These are phyloP conservation scores for Ginglymostoma cirratum DNA, from an alignment of 2,113 vertebrate species.

Conservation along the genomic window DNA sequence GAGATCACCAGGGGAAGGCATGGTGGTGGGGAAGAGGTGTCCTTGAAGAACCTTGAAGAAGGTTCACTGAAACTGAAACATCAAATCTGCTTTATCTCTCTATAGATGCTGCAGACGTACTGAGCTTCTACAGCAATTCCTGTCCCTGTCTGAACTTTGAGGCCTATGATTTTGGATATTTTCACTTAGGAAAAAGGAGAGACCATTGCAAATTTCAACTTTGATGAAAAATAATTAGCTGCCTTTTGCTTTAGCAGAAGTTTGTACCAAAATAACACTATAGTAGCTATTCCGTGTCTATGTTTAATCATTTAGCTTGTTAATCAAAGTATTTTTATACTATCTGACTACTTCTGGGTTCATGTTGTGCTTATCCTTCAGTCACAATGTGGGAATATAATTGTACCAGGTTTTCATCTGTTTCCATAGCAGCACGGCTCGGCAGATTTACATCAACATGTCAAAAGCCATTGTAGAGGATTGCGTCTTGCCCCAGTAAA, in stretches of 20 bases:
- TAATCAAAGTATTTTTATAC: not conserved
- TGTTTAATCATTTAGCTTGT: not conserved
- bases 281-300: not conserved
- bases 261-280: not conserved
- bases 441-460: conserved; percentile 39
- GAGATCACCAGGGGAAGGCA: no score
- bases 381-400: not conserved
- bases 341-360: not conserved
- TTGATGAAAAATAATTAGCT: not conserved
- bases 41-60: no score
- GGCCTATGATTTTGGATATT: not conserved
- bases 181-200: not conserved
- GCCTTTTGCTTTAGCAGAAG: not conserved
- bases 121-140: no score
- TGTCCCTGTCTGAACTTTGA: no score
- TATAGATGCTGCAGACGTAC: no score
- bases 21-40: no score
- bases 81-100: no score
- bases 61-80: no score
- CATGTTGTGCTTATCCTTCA: no score
- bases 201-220: not conserved
- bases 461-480: conserved; percentile 40
- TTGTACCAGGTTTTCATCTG: conserved; percentile 40
- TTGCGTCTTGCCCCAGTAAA: conserved; percentile 40
- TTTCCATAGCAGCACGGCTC: conserved; percentile 44